Percentiles rank a stretch among this genome's conserved stretches.
These are phyloP conservation scores for Rhogogaster chlorosoma DNA, from an alignment of 2,888 invertebrate species.

Conservation along the genomic window DNA sequence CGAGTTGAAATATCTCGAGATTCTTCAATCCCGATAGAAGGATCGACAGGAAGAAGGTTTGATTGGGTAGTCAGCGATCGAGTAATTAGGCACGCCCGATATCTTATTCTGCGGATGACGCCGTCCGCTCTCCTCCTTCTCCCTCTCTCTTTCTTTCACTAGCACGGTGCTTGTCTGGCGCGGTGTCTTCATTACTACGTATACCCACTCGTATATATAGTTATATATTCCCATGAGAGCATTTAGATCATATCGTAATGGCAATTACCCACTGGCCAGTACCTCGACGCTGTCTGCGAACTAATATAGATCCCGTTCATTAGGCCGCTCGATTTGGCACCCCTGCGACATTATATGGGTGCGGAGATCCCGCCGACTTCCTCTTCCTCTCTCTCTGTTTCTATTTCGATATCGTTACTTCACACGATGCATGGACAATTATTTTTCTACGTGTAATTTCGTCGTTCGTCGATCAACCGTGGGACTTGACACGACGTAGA, in stretches of 20 bases:
- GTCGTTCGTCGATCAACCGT: too few species aligned
- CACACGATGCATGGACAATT: constrained; percentile 3
- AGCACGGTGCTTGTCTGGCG: not conserved
- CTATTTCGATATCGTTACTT: not conserved
- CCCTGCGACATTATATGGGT: constrained; percentile 43
- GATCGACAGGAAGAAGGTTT: constrained; percentile 70
- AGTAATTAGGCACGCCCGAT: constrained; percentile 76
- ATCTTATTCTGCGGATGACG: constrained; percentile 68
- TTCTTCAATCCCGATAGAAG: constrained; percentile 21
- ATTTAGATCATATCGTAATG: constrained; percentile 72
- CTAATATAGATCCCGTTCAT: constrained; percentile 37
- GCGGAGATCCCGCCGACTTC: constrained; percentile 3
- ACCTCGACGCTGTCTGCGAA: constrained; percentile 58
- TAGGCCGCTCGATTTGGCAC: constrained; percentile 24
- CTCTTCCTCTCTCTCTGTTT: not conserved
- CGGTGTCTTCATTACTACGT: constrained; percentile 66
- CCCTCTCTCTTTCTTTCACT: not conserved
- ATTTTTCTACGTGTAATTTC: not conserved
- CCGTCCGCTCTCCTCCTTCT: not conserved
- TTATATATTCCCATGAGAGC: constrained; percentile 65
- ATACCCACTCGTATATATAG: not conserved
- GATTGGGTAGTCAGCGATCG: constrained; percentile 71
- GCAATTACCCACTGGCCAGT: constrained; percentile 67
- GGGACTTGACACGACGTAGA: too few species aligned
- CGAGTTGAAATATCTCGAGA: constrained; percentile 4